Evolutionary conservation across 2,797 vertebrate species (phyloP), one percentile per base, ranked within the genome.

Genomic region (Ispidina picta): DNA sequence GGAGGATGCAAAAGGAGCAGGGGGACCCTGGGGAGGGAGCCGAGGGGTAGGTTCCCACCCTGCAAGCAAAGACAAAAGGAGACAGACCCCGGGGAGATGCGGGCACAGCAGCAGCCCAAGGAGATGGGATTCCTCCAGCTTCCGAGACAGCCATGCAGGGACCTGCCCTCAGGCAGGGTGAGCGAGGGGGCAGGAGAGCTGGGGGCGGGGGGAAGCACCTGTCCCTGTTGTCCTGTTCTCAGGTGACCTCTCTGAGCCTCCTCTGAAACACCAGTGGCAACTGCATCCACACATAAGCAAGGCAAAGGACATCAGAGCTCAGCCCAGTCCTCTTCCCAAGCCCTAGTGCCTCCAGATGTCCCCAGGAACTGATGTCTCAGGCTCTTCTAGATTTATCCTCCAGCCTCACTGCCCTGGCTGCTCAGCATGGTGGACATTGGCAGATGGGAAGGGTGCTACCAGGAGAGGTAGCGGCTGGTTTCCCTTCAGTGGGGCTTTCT

Each of bases 121-220:
- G 62, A 52, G 49, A 37, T 14, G 10, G 82, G 87, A n/a, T 15
- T 15, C 44, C 77, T 65, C 33, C 83, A 84, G 87, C 59, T 43
- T 19, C 35, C 28, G 69, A 25, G 64, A 21, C 22, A 82, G 83
- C 78, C 90, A 76, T 92, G 95, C 92, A 89, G 79, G 2, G 15
- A 51, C 1, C 46, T 23, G 35, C 72, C 29, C 44, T 23, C 31
- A 13, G 80, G 73, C 3, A 51, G 37, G 80, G 48, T 1, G 44
- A 51, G 87, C 0, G 0, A 69, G 43, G 71, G 62, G 76, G 10
- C 28, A 48, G 62, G 37, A 31, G 60, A 9, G 60, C 66, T 33
- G 73, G 62, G 52, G 56, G 35, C 5, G 15, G 76, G 35, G 31
- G 17, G 31, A 63, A 48, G 12, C 9, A 5, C 3, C 59, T 59